Evolutionary conservation across 2,797 vertebrate genomes (phyloP).

Genomic region (Phataginus tricuspis): DNA sequence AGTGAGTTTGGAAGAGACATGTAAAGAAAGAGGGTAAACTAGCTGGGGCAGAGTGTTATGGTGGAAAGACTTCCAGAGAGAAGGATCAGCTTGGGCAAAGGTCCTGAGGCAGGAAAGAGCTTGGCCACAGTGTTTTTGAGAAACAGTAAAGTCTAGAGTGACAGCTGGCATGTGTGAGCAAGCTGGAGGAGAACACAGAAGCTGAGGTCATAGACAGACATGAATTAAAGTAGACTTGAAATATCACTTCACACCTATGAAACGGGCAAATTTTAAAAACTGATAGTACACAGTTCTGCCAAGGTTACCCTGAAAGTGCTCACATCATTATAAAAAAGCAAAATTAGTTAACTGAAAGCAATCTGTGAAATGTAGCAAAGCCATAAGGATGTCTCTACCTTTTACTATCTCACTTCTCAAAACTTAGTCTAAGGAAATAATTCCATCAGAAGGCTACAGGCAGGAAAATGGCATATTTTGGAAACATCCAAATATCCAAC

Average conservation of each 20-base stretch:
- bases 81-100: background rate
- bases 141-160: background rate
- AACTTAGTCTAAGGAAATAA: background rate
- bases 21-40: background rate
- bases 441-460: background rate
- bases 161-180: background rate
- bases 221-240: background rate
- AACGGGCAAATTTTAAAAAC: background rate
- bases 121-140: background rate
- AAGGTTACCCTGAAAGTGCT: background rate
- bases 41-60: background rate
- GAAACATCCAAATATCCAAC: slow-evolving; percentile 28
- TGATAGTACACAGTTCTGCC: background rate
- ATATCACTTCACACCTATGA: background rate
- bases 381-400: background rate
- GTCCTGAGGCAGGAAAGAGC: background rate
- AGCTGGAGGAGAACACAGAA: background rate
- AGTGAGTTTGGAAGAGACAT: background rate
- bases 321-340: background rate
- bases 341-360: slow-evolving; percentile 40
- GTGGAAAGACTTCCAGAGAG: background rate
- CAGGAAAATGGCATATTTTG: background rate
- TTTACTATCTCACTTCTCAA: slow-evolving; percentile 9
- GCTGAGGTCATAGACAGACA: background rate
- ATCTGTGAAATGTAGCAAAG: slow-evolving; percentile 5